phyloP scores from a whole-genome alignment of 2,113 vertebrate species.

The Cebidichthys violaceus region DNA sequence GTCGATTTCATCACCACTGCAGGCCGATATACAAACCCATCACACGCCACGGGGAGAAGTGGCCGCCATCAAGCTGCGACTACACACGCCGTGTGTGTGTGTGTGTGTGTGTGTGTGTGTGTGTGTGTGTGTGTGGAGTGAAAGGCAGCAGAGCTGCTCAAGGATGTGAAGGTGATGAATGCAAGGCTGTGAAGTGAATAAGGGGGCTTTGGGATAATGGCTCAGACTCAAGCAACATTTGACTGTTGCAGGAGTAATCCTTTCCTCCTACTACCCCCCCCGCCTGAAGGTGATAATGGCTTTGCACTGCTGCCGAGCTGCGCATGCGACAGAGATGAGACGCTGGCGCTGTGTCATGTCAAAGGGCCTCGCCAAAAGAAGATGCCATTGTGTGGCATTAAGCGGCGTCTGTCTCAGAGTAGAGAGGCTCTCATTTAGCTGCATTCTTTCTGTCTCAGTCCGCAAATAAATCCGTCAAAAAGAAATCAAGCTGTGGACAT shows the following conservation, averaged over 20 bases:
- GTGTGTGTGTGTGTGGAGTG: conserved; percentile 9
- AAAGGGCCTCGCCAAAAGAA: conserved; percentile 32
- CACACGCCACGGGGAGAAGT: conserved; percentile 19
- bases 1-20: conserved; percentile 7
- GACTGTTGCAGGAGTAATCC: conserved; percentile 72
- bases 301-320: conserved; percentile 44
- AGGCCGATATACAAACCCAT: conserved; percentile 1
- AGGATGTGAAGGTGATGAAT: conserved; percentile 65
- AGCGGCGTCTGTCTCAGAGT: conserved; percentile 24
- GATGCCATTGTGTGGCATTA: conserved; percentile 32
- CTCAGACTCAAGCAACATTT: conserved; percentile 69
- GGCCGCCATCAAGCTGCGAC: conserved; percentile 35
- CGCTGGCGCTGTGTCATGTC: conserved; percentile 33
- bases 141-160: conserved; percentile 45
- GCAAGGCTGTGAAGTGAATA: conserved; percentile 64
- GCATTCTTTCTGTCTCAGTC: conserved; percentile 13
- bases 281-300: conserved; percentile 72
- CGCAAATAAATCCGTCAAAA: not conserved
- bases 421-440: conserved; percentile 25
- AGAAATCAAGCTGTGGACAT: conserved; percentile 10
- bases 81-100: not conserved
- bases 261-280: conserved; percentile 40
- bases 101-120: conserved; percentile 1
- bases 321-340: conserved; percentile 40
- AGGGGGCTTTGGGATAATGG: conserved; percentile 70